These are phyloP conservation scores for Penaeus chinensis DNA, from an alignment of 1,140 invertebrate species.

Conservation along the genomic window DNA sequence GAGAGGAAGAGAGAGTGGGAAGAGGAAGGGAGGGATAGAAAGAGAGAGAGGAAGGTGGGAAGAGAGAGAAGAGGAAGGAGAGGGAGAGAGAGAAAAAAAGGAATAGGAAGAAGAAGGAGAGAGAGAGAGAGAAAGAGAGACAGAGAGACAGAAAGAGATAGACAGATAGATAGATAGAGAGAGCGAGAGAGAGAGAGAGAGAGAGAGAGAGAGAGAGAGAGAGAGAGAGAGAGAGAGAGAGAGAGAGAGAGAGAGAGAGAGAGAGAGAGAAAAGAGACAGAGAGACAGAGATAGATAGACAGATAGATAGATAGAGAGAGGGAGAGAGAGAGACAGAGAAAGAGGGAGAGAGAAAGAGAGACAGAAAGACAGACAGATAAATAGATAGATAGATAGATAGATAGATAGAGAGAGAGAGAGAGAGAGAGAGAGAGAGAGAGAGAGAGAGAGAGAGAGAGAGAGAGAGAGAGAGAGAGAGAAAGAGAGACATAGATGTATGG, in stretches of 20 bases:
- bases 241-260: too few relatives aligned
- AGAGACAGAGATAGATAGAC: neutral
- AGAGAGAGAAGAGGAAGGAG: slow-evolving; percentile 5
- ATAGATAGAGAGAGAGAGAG: too few relatives aligned
- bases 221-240: too few relatives aligned
- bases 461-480: too few relatives aligned
- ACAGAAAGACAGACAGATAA: neutral
- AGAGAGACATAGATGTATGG: neutral
- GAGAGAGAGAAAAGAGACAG: too few relatives aligned
- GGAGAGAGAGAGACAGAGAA: neutral
- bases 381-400: neutral
- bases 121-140: neutral
- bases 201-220: too few relatives aligned
- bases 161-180: too few relatives aligned
- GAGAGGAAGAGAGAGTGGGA: too few relatives aligned
- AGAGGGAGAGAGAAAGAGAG: neutral
- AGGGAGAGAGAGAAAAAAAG: neutral
- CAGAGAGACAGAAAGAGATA: neutral
- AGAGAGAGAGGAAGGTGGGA: neutral
- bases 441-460: too few relatives aligned
- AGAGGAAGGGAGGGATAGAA: neutral
- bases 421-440: too few relatives aligned
- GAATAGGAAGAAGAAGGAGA: neutral
- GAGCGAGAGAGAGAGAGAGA: too few relatives aligned
- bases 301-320: neutral